These are phyloP conservation scores for Portunus trituberculatus DNA, from an alignment of 1,140 invertebrate species.

Conservation along the genomic window DNA sequence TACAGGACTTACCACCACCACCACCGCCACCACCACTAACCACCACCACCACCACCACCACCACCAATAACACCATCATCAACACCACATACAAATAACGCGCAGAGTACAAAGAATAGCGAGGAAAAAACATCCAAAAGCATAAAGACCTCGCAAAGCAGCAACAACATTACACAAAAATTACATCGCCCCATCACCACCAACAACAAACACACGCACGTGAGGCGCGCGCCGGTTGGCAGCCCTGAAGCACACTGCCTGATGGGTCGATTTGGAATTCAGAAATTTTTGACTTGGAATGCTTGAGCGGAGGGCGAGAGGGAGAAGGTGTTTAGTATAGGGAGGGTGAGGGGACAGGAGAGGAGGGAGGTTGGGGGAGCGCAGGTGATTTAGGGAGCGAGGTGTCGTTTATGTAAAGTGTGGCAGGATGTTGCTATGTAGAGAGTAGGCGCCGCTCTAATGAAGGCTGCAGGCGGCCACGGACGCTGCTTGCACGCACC, in stretches of 20 bases:
- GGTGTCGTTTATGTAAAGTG: conserved; percentile 36
- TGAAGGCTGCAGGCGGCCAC: conserved; percentile 7
- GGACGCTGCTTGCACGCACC: background rate
- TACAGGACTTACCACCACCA: conserved; percentile 1
- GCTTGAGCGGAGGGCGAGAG: conserved; percentile 56
- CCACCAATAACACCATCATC: background rate
- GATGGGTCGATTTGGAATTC: conserved; percentile 65
- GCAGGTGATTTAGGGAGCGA: background rate
- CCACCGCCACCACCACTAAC: background rate
- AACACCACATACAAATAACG: background rate
- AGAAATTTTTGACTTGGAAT: conserved; percentile 60
- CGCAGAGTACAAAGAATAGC: background rate
- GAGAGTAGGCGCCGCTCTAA: conserved; percentile 1
- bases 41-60: background rate
- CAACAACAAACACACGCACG: background rate
- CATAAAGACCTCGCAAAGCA: background rate
- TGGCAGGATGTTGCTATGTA: conserved; percentile 44
- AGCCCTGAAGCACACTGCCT: conserved; percentile 27
- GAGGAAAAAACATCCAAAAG: background rate
- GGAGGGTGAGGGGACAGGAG: background rate
- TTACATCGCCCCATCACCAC: conserved; percentile 14
- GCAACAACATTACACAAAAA: background rate
- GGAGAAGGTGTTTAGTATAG: background rate
- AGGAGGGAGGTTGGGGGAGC: background rate
- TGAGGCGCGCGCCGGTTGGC: background rate